Base-by-base conservation (phyloP, 2,113 vertebrate genomes). In the Amblyopsis rosae region DNA sequence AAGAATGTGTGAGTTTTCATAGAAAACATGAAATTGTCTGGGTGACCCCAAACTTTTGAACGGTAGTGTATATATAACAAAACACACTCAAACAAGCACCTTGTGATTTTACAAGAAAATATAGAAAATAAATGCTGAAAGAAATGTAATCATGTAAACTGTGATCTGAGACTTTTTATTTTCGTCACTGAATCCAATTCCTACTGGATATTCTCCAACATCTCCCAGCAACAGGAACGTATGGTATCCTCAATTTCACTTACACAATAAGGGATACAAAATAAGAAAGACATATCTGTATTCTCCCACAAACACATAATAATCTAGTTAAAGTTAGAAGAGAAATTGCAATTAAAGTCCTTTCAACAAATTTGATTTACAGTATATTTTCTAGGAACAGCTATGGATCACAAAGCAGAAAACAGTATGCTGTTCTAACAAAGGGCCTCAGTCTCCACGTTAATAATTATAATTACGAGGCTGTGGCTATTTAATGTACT, bases 91-190 rank as follows among this genome's bases (percentile, higher is more conserved):
- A 41, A 41, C 35, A 41, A 41, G 35, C 35, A 41, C 35, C 35
- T 41, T 41, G 4, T 41, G 35, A 41, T 41, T 41, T 41, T 41
- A 41, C 35, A 41, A 41, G 35, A 8, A 41, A 41, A 41, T 41
- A 41, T 26, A 41, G 35, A 1, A 7, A 41, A 8, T 0, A 41
- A 41, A 8, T 41, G 35, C 35, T 7, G 35, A 41, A 41, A 7
- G 4, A 41, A 41, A 41, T 41, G 26, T 3, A 26, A 3, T 55
- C 15, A 17, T 55, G 53, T 56, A 56, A 53, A 70, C 75, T 56
- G 70, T 82, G 72, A 85, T 77, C 16, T 72, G 82, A 78, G 62
- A 82, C 82, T 50, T 73, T 92, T 91, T 91, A 91, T 91, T 90
- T 71, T 68, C 79, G 79, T 16, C 76, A 82, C 74, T 70, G 84